A percentile compares a stretch with the other conserved stretches of the same genome.
phyloP scores from a whole-genome alignment of 2,888 invertebrate genomes.

The Polydrusus cervinus region DNA sequence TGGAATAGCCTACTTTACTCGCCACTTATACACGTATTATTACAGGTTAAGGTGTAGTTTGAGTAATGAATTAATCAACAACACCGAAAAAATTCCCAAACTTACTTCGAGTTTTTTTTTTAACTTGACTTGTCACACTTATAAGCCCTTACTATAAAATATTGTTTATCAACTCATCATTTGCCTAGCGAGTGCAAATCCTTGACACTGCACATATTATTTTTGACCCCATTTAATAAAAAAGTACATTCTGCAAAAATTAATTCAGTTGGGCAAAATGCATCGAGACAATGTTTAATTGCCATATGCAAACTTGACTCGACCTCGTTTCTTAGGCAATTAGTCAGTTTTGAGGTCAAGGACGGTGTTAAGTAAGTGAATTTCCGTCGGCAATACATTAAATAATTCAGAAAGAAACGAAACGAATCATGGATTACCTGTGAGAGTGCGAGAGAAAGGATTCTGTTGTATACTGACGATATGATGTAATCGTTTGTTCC shows the following conservation, averaged over 20 bases:
- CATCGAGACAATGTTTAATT: background rate
- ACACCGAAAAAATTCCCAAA: too few relatives aligned
- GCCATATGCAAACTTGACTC: conserved; percentile 9
- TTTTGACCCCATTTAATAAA: conserved; percentile 1
- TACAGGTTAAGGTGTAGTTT: too few relatives aligned
- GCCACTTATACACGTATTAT: too few relatives aligned
- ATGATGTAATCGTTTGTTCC: too few relatives aligned
- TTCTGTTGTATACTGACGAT: too few relatives aligned
- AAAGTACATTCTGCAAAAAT: background rate
- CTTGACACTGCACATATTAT: background rate
- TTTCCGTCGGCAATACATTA: background rate
- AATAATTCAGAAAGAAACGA: background rate
- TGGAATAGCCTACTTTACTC: too few relatives aligned
- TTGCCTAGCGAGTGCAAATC: background rate
- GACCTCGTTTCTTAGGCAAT: background rate
- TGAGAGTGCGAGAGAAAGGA: too few relatives aligned
- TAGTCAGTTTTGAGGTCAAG: conserved; percentile 14
- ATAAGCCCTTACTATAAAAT: too few relatives aligned
- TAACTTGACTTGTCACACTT: too few relatives aligned
- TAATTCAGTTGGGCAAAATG: background rate
- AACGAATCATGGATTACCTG: background rate
- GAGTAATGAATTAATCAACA: too few relatives aligned
- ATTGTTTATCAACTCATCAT: too few relatives aligned
- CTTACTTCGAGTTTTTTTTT: too few relatives aligned
- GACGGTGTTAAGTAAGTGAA: background rate